These are phyloP conservation scores for Apogon talboti DNA, from an alignment of 2,797 vertebrate genomes.

Conservation along the genomic window DNA sequence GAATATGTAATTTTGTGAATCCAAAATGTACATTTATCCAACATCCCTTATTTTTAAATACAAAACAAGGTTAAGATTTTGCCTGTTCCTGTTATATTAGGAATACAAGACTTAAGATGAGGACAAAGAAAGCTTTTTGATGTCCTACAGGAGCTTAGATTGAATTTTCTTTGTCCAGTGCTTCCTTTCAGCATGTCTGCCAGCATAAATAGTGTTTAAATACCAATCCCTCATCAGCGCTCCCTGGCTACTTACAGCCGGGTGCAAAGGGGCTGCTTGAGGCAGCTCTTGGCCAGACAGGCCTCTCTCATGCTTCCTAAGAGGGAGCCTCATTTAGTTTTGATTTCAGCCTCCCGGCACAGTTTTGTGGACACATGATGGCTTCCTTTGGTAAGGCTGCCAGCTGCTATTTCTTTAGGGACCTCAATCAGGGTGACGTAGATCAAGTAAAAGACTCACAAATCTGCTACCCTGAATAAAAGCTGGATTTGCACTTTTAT, in stretches of 20 bases:
- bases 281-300: conserved; percentile 47
- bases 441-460: conserved; percentile 73
- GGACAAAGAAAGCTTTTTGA: conserved; percentile 44
- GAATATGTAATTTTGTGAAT: background rate
- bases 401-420: conserved; percentile 74
- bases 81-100: conserved; percentile 1
- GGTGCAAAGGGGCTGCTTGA: conserved; percentile 57
- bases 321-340: conserved; percentile 69
- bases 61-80: background rate
- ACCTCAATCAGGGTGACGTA: conserved; percentile 70
- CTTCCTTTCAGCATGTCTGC: conserved; percentile 50
- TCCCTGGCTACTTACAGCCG: conserved; percentile 41
- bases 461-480: conserved; percentile 73
- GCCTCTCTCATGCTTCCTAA: conserved; percentile 56
- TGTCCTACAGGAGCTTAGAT: conserved; percentile 29
- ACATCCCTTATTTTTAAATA: background rate
- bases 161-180: conserved; percentile 53
- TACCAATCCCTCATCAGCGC: conserved; percentile 58
- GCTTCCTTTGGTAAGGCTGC: conserved; percentile 69
- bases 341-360: conserved; percentile 68
- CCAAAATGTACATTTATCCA: background rate
- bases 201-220: conserved; percentile 52
- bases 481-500: conserved; percentile 79
- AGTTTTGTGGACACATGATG: conserved; percentile 60
- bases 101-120: conserved; percentile 11